Conservation (phyloP, 2,113 vertebrate species). For the Mola mola region DNA sequence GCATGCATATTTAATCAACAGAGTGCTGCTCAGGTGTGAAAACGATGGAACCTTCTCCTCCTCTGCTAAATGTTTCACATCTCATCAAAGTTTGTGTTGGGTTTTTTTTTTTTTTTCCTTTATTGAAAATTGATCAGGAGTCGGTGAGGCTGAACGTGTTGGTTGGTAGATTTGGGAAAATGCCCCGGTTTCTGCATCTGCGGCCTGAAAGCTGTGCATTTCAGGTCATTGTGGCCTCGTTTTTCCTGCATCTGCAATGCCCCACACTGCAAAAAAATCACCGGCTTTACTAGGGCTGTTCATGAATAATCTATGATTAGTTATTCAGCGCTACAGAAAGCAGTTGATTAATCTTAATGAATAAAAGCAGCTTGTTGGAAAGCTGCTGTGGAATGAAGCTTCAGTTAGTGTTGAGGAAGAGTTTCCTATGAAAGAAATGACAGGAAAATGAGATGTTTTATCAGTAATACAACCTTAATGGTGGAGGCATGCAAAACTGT, state of each 20-base stretch:
- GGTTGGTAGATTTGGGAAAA: constrained; percentile 8
- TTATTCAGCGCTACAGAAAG: neutral
- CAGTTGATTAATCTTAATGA: neutral
- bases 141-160: neutral
- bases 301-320: constrained; percentile 13
- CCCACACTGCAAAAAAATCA: neutral
- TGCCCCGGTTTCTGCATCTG: constrained; percentile 28
- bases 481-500: too few relatives aligned
- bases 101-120: too few relatives aligned
- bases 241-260: constrained; percentile 23
- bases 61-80: constrained; percentile 32
- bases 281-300: neutral
- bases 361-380: neutral
- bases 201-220: constrained; percentile 13
- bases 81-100: constrained; percentile 4
- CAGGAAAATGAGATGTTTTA: neutral
- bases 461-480: too few relatives aligned
- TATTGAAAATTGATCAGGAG: too few relatives aligned
- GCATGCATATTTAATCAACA: constrained; percentile 34
- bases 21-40: constrained; percentile 22
- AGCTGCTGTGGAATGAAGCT: neutral
- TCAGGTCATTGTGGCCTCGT: constrained; percentile 25
- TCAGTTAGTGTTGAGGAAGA: neutral
- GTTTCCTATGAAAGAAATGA: neutral
- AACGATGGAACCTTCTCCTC: neutral